Evolutionary conservation across 2,888 invertebrate species (phyloP), one percentile per base, ranked within the genome.

Genomic region (Pachycephus smyrnensis): DNA sequence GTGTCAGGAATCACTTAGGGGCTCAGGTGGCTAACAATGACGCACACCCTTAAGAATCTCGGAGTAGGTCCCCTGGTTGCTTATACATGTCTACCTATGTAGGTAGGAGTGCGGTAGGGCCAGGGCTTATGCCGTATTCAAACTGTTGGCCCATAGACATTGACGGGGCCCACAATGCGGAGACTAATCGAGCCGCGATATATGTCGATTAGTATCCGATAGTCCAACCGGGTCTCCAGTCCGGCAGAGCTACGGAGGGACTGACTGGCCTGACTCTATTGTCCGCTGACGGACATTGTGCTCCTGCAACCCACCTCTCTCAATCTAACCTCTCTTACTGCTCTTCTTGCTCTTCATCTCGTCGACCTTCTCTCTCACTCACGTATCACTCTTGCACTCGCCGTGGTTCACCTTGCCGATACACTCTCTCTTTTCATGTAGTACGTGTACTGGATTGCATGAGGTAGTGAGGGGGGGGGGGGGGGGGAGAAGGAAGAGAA

Each of bases 1-100:
- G 86, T 86, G 87, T 87, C 87, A 87, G 86, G 84, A 87, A 87
- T 87, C 87, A 87, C 87, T 87, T 87, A 87, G 82, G 81, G 81
- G 79, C 81, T 83, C 83, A 79, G 82, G 79, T 83, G 82, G 82
- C 82, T 79, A 85, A 87, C 86, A 87, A 87, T 87, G 86, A 86
- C 87, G 86, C 84, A 76, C 81, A 76, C 73, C 69, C 71, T 33
- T 33, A 32, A 31, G 32, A 33, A 71, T 71, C 31, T 55, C 55
- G 9, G 55, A 55, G 23, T 55, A 55, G 55, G 55, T 23, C 55
- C 55, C 23, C 31, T 0, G 33, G 31, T 0, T 11, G 33, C 23
- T 32, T 71, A 11, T 71, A 11, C 33, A 23, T 71, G 33, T 71
- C 31, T 71, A 71, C 23, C 31, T 71, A 71, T 30, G 33, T 71